These are phyloP conservation scores for Temnothorax rugatulus DNA, from an alignment of 2,888 invertebrate species.

Conservation along the genomic window DNA sequence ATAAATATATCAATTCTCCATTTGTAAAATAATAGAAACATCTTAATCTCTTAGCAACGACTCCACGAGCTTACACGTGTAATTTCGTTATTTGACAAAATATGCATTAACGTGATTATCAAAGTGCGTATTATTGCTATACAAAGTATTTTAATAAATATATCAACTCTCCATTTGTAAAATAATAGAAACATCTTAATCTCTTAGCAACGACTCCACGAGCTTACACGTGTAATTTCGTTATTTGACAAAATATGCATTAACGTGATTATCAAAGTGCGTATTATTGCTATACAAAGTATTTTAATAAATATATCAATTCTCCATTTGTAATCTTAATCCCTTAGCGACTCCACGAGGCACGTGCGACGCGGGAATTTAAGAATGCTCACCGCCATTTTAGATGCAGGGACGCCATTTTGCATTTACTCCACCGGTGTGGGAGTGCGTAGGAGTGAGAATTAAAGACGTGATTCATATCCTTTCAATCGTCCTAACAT, in stretches of 20 bases:
- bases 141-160: not conserved
- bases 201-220: not conserved
- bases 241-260: not conserved
- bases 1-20: not conserved
- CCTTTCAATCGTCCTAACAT: not conserved
- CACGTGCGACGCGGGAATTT: not conserved
- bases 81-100: not conserved
- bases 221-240: not conserved
- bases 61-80: not conserved
- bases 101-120: not conserved
- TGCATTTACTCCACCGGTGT: not conserved
- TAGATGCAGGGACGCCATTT: constrained; percentile 39
- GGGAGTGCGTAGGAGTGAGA: not conserved
- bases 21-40: not conserved
- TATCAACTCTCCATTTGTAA: not conserved
- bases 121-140: not conserved
- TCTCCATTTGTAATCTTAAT: not conserved
- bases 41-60: not conserved
- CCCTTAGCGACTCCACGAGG: not conserved
- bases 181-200: not conserved
- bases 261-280: not conserved
- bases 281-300: not conserved
- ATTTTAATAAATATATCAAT: not conserved
- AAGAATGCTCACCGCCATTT: constrained; percentile 33
- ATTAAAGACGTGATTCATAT: not conserved